Base-by-base conservation (phyloP, 2,113 vertebrate genomes). In the Pygathrix nemaeus region DNA sequence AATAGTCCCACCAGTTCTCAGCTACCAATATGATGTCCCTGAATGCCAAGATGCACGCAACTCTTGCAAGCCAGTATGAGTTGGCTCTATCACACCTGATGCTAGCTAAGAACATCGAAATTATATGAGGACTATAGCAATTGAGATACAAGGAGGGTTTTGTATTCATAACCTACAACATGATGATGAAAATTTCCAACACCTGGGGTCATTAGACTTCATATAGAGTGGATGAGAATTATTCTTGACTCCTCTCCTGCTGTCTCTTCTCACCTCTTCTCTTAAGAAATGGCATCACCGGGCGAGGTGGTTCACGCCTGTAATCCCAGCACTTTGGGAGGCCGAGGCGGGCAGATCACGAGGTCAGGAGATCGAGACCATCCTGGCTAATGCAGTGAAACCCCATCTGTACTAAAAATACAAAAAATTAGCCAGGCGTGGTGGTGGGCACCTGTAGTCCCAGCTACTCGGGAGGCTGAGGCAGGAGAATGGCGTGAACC, bases 1-100 rank as follows among this genome's bases (percentile, higher is more conserved):
- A 78, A 72, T 35, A 40, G 4, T 80, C 30, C 48, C 43, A 43
- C 88, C 18, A 9, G 18, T 50, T 23, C 52, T 79, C 61, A 89
- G 93, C 83, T 75, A 30, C 61, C 38, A n/a, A 6, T 1, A 8
- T 7, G 6, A 90, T 43, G 61, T 55, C 93, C 23, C 70, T 13
- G 30, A 59, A 79, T 0, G 1, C 18, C 40, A 16, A 38, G 25
- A 48, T 3, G 6, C 3, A 0, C 0, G 1, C 52, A 73, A 32
- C 6, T 45, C 64, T 66, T 0, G 27, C 13, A 13, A 55, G 68
- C 11, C 8, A 4, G 64, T 12, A 2, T 0, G 1, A 27, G 45
- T 50, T 4, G 1, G 18, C 7, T 61, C 75, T 40, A 3, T 25
- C 40, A n/a, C 4, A 32, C 38, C 21, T 32, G 78, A 40, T 23